Evolutionary conservation across 2,113 vertebrate genomes (phyloP).

Genomic region (Accipiter virgatus): DNA sequence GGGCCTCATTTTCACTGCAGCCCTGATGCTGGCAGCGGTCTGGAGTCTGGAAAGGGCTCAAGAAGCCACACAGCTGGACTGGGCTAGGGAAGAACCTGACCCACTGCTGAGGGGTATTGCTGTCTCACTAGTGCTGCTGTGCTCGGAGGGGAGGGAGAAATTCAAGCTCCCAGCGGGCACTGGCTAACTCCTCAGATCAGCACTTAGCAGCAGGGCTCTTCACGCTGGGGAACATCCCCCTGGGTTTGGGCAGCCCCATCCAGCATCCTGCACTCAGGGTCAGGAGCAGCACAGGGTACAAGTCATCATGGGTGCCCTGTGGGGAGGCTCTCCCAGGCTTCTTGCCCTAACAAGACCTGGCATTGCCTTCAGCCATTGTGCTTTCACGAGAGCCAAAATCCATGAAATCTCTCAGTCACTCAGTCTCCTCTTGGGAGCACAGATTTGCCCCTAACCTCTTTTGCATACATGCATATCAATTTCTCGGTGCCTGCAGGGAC

Average conservation of each 20-base stretch:
- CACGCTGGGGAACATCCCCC: fast-evolving
- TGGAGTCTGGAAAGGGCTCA: background rate
- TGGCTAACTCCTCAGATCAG: background rate
- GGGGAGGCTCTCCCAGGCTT: background rate
- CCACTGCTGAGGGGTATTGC: background rate
- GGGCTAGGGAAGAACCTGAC: background rate
- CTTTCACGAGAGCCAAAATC: background rate
- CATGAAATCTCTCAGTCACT: background rate
- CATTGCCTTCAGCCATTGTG: background rate
- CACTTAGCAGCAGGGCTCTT: background rate
- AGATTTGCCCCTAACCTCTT: background rate
- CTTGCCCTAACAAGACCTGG: background rate
- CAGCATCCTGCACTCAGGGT: background rate
- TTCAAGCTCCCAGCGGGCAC: background rate
- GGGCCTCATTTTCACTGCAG: background rate
- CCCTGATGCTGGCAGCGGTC: background rate
- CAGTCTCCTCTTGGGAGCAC: background rate
- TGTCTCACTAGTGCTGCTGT: background rate
- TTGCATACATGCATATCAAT: background rate
- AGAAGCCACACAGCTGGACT: background rate
- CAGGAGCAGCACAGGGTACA: background rate
- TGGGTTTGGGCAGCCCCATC: background rate
- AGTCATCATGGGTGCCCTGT: fast-evolving
- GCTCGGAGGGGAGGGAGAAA: background rate
- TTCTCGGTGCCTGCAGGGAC: background rate